Evolutionary conservation across 2,888 invertebrate species (phyloP).

Genomic region (Conchocele bisecta): DNA sequence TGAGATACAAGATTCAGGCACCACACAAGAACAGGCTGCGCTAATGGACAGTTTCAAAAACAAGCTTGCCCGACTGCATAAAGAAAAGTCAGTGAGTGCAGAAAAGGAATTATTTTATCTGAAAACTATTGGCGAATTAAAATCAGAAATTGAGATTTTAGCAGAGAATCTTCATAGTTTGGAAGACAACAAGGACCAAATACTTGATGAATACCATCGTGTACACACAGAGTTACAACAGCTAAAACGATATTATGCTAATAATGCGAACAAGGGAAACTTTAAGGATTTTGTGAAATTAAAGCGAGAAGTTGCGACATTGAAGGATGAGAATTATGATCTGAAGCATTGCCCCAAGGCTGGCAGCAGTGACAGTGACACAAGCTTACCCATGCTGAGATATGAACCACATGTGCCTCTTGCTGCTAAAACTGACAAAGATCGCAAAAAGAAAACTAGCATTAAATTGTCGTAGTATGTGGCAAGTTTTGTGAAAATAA

Average conservation of each 20-base stretch:
- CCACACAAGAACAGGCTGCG: conserved; percentile 62
- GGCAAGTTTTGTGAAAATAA: too few species aligned
- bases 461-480: too few species aligned
- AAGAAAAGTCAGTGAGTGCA: conserved; percentile 63
- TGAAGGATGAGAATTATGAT: conserved; percentile 74
- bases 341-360: conserved; percentile 55
- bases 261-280: conserved; percentile 65
- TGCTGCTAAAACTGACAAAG: conserved; percentile 16
- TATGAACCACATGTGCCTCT: conserved; percentile 35
- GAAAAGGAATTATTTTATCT: conserved; percentile 67
- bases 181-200: conserved; percentile 67
- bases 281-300: conserved; percentile 78
- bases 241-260: conserved; percentile 59
- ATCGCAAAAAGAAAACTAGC: conserved; percentile 25
- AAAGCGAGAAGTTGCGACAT: conserved; percentile 71
- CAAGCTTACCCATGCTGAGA: conserved; percentile 57
- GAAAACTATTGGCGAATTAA: conserved; percentile 60
- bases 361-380: conserved; percentile 15
- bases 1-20: conserved; percentile 62
- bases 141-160: conserved; percentile 62
- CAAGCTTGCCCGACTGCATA: conserved; percentile 64
- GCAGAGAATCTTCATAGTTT: conserved; percentile 57
- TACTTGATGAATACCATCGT: conserved; percentile 68
- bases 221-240: conserved; percentile 64
- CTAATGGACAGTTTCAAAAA: conserved; percentile 68